A percentile compares a stretch with the other conserved stretches of the same genome.
Conservation (phyloP, 1,140 invertebrate genomes). For the Sarcophaga bullata region DNA sequence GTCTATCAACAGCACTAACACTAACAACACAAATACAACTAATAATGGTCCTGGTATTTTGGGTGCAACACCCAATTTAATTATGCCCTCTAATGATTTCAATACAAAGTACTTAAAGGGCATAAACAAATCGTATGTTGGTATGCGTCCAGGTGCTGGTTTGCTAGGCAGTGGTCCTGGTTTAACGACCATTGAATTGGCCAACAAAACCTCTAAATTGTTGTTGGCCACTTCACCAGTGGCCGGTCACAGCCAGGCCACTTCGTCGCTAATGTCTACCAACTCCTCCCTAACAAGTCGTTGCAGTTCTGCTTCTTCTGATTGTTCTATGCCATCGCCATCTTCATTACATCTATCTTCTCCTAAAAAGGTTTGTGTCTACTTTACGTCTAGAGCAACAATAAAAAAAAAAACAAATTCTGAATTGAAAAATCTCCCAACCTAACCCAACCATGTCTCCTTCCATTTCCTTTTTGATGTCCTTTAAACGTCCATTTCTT, state of each 20-base stretch:
- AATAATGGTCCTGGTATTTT: constrained; percentile 26
- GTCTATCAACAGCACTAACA: not conserved
- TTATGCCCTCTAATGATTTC: not conserved
- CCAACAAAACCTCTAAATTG: constrained; percentile 25
- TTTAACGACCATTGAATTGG: constrained; percentile 17
- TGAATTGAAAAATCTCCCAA: not conserved
- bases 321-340: constrained; percentile 66
- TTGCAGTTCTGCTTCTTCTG: constrained; percentile 65
- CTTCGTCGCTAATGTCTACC: constrained; percentile 4
- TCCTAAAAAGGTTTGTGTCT: constrained; percentile 67
- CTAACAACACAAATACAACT: not conserved
- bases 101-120: not conserved
- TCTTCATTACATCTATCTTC: constrained; percentile 66
- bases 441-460: too few relatives aligned
- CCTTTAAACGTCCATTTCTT: too few relatives aligned
- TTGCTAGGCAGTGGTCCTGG: constrained; percentile 38
- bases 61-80: constrained; percentile 9
- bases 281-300: constrained; percentile 59
- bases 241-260: constrained; percentile 41
- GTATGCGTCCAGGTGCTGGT: constrained; percentile 36
- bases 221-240: constrained; percentile 28
- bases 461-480: too few relatives aligned
- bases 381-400: constrained; percentile 51
- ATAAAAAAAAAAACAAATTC: constrained; percentile 42
- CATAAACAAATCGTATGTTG: not conserved